Base-by-base conservation (phyloP, 2,888 invertebrate species). In the Rambutsinella grinnellia region DNA sequence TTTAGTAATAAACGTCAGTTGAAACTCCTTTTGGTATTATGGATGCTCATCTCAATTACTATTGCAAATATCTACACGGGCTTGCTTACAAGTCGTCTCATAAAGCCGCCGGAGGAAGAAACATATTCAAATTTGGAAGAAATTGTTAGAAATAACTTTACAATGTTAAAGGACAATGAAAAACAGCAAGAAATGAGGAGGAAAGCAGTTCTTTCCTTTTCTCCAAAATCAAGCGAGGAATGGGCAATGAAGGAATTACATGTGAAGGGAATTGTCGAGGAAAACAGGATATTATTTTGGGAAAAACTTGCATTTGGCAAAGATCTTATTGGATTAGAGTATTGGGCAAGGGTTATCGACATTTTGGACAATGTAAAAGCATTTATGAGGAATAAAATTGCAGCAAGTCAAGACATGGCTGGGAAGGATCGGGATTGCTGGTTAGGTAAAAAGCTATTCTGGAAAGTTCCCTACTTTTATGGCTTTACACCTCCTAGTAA, bases 371-470 rank as follows among this genome's bases (percentile, higher is more conserved):
- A n/a, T 3, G 47, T 8, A 3, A 19, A 61, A 47, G n/a, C 26
- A n/a, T n/a, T n/a, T n/a, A n/a, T n/a, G n/a, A n/a, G n/a, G n/a
- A n/a, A n/a, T n/a, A n/a, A n/a, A n/a, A n/a, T n/a, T n/a, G n/a
- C n/a, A n/a, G n/a, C n/a, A n/a, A n/a, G n/a, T n/a, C n/a, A n/a
- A n/a, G n/a, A n/a, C n/a, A n/a, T n/a, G n/a, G n/a, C n/a, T n/a
- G n/a, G n/a, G n/a, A n/a, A n/a, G n/a, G 27, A 21, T 21, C 46
- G 23, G 47, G 15, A 17, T 8, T 65, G 65, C 17, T 65, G 27
- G 51, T 23, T 54, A 3, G 65, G 65, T 2, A 65, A 54, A 54
- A 21, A 54, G 44, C 15, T 65, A n/a, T 21, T 65, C 6, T 44
- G 27, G 3, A 2, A 13, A 10, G 65, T 53, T 17, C 10, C 6